A percentile compares a stretch with the other conserved stretches of the same genome.
Evolutionary conservation across 2,797 vertebrate genomes (phyloP).

Genomic region (Hylomyscus alleni): DNA sequence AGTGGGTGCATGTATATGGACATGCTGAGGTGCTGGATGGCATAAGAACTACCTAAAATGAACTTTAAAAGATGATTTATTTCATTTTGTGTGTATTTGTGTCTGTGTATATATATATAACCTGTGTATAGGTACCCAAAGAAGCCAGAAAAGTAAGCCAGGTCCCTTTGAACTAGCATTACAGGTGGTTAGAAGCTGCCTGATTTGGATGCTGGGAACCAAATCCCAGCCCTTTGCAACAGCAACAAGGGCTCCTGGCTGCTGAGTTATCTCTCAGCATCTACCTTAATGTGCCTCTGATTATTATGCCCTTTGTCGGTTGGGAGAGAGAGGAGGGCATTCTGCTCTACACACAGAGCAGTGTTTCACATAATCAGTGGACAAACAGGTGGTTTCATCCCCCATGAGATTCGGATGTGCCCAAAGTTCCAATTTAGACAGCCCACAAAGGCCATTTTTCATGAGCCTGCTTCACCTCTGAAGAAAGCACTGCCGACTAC

Average conservation of each 20-base stretch:
- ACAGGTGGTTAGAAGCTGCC: not conserved
- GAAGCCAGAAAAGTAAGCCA: not conserved
- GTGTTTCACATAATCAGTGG: not conserved
- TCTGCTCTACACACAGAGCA: not conserved
- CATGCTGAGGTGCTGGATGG: not conserved
- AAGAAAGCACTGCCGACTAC: not conserved
- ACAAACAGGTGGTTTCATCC: not conserved
- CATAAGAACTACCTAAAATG: not conserved
- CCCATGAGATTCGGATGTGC: not conserved
- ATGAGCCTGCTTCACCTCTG: not conserved
- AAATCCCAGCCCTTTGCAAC: not conserved
- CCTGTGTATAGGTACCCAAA: not conserved
- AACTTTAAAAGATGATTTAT: not conserved
- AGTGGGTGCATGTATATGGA: not conserved
- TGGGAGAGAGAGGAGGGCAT: not conserved
- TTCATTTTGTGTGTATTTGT: not conserved
- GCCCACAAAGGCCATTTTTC: not conserved
- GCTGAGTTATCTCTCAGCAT: not conserved
- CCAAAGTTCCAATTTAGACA: slow-evolving; percentile 48
- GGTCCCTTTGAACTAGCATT: not conserved
- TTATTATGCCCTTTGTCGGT: not conserved
- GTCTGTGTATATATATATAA: not conserved
- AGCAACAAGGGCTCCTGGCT: not conserved
- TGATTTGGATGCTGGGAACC: not conserved
- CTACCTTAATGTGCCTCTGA: not conserved